A percentile compares a stretch with the other conserved stretches of the same genome.
These are phyloP conservation scores for Palythoa caribaeorum DNA, from an alignment of 92 coral and sea anemone genomes.

Conservation along the genomic window DNA sequence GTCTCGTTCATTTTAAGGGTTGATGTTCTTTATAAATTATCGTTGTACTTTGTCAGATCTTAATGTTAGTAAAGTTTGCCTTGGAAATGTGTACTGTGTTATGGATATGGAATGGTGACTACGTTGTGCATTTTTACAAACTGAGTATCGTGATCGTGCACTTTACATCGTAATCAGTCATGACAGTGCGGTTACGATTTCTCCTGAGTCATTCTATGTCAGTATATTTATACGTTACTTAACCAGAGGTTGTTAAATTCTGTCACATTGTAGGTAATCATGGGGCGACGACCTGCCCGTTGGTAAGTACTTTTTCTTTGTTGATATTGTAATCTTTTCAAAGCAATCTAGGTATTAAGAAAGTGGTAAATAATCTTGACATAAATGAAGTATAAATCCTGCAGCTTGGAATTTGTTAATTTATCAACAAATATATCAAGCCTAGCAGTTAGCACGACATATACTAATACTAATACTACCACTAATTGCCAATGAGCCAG, in stretches of 20 bases:
- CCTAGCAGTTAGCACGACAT: too few species aligned
- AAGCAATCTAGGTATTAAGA: background rate
- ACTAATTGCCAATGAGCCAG: too few species aligned
- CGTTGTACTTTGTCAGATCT: background rate
- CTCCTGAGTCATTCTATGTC: background rate
- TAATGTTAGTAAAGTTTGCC: background rate
- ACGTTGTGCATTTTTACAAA: background rate
- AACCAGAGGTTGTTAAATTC: background rate
- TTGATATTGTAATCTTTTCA: background rate
- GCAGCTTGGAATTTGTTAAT: too few species aligned
- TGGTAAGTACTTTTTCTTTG: conserved; percentile 72
- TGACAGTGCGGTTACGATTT: conserved; percentile 12
- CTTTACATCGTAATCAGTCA: background rate
- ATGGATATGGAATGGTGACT: too few species aligned
- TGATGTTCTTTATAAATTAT: background rate
- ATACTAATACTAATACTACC: too few species aligned
- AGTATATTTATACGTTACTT: background rate
- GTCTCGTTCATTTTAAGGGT: background rate
- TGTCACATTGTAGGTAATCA: conserved; percentile 65
- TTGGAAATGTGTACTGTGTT: too few species aligned
- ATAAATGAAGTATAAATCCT: background rate
- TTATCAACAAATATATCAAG: too few species aligned
- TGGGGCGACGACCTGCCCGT: conserved; percentile 99
- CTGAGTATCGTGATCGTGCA: background rate
- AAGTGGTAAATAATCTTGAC: background rate